Evolutionary conservation across 1,140 invertebrate genomes (phyloP), one percentile per base, ranked within the genome.

Genomic region (Drosophila neocordata): DNA sequence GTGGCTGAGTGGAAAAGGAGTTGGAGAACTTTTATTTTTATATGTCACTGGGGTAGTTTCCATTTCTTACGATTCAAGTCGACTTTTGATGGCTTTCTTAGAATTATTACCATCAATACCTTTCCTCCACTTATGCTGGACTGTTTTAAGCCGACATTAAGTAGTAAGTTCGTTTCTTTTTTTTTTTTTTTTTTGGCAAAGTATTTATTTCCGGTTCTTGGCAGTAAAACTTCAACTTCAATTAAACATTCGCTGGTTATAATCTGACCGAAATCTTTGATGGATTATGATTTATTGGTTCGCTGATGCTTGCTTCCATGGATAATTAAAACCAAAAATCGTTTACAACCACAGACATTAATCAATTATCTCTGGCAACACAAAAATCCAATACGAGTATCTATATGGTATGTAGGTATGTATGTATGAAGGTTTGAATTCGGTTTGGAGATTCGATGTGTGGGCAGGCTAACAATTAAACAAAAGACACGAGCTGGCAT

Each of bases 271-370:
- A 88, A 88, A 89, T 89, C 84, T 88, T 89, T 88, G 83, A 88
- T 88, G 83, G 83, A 88, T 88, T 88, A 88, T 88, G 83, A 88
- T 88, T 88, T 88, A 88, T 88, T 81, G 84, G 69, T 48, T 57
- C 62, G 81, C 59, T 76, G 81, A 79, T 84, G 76, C 61, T 44
- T 56, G 65, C 73, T 79, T 73, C 77, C 77, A 79, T 73, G 83
- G 66, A 83, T 83, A 88, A 88, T 88, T 88, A 88, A 88, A 88
- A 79, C 66, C 80, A 69, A 85, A 73, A 74, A 67, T 72, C 75
- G 75, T 78, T 77, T 78, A 68, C 69, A 37, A 55, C 52, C 73
- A 27, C 65, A 73, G 57, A 63, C 78, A 80, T 88, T 88, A 88
- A 88, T 88, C 83, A 88, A 88, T 88, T 88, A 88, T 89, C 69